Percentiles rank a stretch among this genome's conserved stretches.
Evolutionary conservation across 2,888 invertebrate genomes (phyloP).

Genomic region (Choristoneura rosaceana): DNA sequence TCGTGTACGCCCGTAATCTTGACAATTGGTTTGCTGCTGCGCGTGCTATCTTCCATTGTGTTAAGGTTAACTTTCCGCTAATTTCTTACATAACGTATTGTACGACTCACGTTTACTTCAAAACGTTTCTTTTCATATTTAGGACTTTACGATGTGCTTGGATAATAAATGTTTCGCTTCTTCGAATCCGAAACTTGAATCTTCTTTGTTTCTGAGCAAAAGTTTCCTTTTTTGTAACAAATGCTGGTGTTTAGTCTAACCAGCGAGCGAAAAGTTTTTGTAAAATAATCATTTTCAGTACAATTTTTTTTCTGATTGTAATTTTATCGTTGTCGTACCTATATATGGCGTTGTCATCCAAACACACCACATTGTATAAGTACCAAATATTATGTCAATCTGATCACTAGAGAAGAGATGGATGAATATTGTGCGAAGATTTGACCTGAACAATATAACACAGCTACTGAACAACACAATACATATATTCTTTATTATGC

Average conservation of each 20-base stretch:
- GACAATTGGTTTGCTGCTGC: constrained; percentile 64
- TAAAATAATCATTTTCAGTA: no score
- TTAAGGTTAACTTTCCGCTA: constrained; percentile 54
- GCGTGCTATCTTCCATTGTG: constrained; percentile 58
- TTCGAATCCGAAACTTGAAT: constrained; percentile 28
- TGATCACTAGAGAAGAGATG: no score
- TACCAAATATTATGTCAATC: no score
- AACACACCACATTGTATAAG: no score
- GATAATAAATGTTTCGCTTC: constrained; percentile 35
- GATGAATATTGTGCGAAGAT: no score
- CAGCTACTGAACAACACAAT: no score
- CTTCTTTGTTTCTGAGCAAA: constrained; percentile 29
- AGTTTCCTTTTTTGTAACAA: constrained; percentile 39
- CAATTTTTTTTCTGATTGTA: no score
- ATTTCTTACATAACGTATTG: constrained; percentile 52
- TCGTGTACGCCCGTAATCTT: constrained; percentile 56
- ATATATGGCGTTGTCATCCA: no score
- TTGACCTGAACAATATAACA: no score
- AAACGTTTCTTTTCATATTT: constrained; percentile 40
- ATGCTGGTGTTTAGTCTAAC: not conserved
- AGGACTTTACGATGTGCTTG: constrained; percentile 30
- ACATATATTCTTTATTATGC: no score
- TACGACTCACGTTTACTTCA: constrained; percentile 41
- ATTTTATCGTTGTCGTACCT: no score
- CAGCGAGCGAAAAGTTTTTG: no score